Conservation (phyloP, 2,888 invertebrate genomes). For the Catocala fraxini region DNA sequence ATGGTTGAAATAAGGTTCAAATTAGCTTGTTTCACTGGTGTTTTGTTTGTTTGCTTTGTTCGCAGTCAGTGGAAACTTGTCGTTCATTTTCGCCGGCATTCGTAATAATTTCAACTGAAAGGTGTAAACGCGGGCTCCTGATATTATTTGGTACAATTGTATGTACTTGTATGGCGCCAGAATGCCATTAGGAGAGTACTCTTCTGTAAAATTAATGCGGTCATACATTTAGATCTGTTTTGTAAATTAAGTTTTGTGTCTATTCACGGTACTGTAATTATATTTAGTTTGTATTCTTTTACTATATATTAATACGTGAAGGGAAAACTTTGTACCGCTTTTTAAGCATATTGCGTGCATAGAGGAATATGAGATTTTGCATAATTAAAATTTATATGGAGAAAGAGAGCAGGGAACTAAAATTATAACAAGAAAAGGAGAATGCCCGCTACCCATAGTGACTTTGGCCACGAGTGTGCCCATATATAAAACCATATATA, state of each 20-base stretch:
- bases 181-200: constrained; percentile 28
- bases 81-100: constrained; percentile 44
- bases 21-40: not conserved
- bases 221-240: constrained; percentile 19
- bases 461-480: no score
- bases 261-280: no score
- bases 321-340: no score
- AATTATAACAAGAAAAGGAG: no score
- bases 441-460: no score
- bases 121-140: constrained; percentile 40
- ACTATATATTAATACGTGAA: no score
- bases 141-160: constrained; percentile 48
- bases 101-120: constrained; percentile 45
- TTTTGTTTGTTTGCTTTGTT: not conserved
- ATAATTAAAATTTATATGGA: no score
- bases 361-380: no score
- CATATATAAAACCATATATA: no score
- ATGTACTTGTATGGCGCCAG: constrained; percentile 28
- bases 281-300: no score
- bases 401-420: no score
- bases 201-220: constrained; percentile 21
- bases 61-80: constrained; percentile 35
- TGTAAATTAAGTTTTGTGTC: constrained; percentile 6
- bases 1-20: constrained; percentile 16
- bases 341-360: no score